Evolutionary conservation across 2,888 invertebrate genomes (phyloP), one percentile per base, ranked within the genome.

Genomic region (Cordilura impudica): DNA sequence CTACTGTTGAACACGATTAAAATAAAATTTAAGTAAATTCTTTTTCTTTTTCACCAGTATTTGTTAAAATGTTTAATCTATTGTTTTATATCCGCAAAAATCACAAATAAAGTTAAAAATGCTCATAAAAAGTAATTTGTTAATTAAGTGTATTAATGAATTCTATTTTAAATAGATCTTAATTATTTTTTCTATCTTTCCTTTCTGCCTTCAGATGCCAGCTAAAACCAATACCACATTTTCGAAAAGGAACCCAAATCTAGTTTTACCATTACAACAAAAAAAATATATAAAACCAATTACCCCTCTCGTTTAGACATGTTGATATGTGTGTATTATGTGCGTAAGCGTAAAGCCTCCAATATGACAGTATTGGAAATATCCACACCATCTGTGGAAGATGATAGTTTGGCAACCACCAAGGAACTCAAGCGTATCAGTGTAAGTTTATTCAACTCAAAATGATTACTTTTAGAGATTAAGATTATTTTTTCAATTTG

Each of bases 321-420:
- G 31, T 95, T 94, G 8, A 93, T 97, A 56, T 97, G 97, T 86
- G 93, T 94, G 53, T 94, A 94, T 93, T 95, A 91, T 19, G 82
- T 84, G 4, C 89, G 86, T 19, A 84, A 84, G 7, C 84, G 92
- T 39, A 92, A 93, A 83, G 91, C 93, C 23, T 94, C 94, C 82
- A 98, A 98, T 82, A 95, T 98, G 94, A 95, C 97, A n/a, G 94
- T 98, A 1, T 94, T 98, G 91, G 97, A 97, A 85, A 94, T 98
- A 0, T 94, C 94, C 73, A 91, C 98, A 78, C 97, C 97, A 0
- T 97, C 97, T 0, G 95, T 95, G 0, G 96, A 97, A 83, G 91
- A 93, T 84, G 94, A 94, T 84, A 94, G 93, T 0, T 90, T 96
- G 53, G 94, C 95, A 1, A 92, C 92, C 81, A 89, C 93, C n/a